phyloP scores from a whole-genome alignment of 1,140 invertebrate species.

The Tribolium madens region DNA sequence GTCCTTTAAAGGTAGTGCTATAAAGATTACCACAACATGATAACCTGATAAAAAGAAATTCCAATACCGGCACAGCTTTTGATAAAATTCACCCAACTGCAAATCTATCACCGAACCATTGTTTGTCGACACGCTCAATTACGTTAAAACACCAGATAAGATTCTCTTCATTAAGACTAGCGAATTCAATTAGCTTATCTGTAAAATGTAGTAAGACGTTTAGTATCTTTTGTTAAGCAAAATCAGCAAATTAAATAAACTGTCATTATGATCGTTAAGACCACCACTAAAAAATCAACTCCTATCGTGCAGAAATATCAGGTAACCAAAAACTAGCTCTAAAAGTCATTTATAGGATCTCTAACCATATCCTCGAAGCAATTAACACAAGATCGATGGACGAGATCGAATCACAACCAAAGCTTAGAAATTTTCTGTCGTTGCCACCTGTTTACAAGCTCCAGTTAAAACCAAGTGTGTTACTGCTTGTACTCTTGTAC shows the following conservation, averaged over 20 bases:
- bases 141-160: conserved; percentile 42
- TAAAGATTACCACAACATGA: conserved; percentile 44
- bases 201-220: conserved; percentile 40
- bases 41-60: conserved; percentile 44
- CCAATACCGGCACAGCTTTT: conserved; percentile 41
- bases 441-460: neutral
- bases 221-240: conserved; percentile 43
- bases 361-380: conserved; percentile 5
- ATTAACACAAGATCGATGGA: conserved; percentile 23
- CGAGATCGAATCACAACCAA: neutral
- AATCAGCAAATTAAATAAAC: neutral
- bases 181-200: conserved; percentile 44
- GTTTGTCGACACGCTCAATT: conserved; percentile 34
- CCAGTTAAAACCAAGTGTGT: neutral
- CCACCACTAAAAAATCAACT: neutral
- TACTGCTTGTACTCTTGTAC: neutral
- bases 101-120: conserved; percentile 25
- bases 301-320: neutral
- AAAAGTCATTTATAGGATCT: conserved; percentile 5
- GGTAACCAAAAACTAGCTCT: conserved; percentile 6
- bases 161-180: conserved; percentile 41
- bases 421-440: conserved; percentile 8
- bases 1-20: conserved; percentile 41
- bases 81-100: conserved; percentile 33
- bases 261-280: neutral